These are phyloP conservation scores for Drosophila oshimai DNA, from an alignment of 1,140 invertebrate genomes.

Conservation along the genomic window DNA sequence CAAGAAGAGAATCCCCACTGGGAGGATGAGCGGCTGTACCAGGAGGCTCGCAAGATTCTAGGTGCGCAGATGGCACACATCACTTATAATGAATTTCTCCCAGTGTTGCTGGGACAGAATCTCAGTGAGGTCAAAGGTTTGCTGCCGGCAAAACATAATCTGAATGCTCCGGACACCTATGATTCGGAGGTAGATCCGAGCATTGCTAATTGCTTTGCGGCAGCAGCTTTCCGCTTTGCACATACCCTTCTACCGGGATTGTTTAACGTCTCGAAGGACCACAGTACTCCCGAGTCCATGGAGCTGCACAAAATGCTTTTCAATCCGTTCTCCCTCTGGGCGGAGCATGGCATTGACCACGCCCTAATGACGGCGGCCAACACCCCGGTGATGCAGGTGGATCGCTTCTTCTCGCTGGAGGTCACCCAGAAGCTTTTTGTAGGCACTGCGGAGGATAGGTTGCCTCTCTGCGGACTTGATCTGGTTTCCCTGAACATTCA, in stretches of 20 bases:
- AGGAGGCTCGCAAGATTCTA: conserved; percentile 92
- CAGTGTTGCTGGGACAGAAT: conserved; percentile 89
- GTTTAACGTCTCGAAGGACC: conserved; percentile 86
- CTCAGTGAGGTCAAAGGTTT: conserved; percentile 85
- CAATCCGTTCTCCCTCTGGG: conserved; percentile 91
- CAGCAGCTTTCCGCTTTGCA: conserved; percentile 95
- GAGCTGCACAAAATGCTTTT: conserved; percentile 92
- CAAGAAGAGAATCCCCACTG: conserved; percentile 89
- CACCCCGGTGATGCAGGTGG: conserved; percentile 87
- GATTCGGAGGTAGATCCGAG: conserved; percentile 89
- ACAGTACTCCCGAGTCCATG: conserved; percentile 86
- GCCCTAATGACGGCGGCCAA: conserved; percentile 86
- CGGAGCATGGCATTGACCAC: conserved; percentile 84
- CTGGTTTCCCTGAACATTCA: conserved; percentile 94
- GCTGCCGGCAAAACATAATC: conserved; percentile 82
- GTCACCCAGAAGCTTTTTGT: conserved; percentile 88
- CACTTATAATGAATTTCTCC: conserved; percentile 94
- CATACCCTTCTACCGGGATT: conserved; percentile 91
- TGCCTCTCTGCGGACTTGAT: conserved; percentile 88
- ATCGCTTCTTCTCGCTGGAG: conserved; percentile 88
- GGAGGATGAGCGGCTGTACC: conserved; percentile 91
- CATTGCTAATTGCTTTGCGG: conserved; percentile 95
- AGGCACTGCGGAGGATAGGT: conserved; percentile 55
- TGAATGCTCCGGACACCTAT: conserved; percentile 85
- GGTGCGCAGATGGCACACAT: conserved; percentile 93